phyloP scores from a whole-genome alignment of 1,140 invertebrate species.

The Tribolium castaneum region DNA sequence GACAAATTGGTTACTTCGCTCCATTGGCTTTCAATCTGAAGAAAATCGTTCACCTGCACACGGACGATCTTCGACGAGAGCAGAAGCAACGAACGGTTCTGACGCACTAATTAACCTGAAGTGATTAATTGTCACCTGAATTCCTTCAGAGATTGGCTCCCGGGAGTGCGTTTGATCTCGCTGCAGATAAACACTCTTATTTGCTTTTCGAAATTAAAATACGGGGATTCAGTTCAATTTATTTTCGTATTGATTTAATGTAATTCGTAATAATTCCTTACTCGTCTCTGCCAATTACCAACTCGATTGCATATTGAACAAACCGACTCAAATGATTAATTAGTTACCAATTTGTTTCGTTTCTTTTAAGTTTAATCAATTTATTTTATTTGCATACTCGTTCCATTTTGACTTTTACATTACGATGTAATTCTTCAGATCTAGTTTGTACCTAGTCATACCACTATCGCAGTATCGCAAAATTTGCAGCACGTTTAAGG shows the following conservation, averaged over 20 bases:
- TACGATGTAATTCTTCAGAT: neutral
- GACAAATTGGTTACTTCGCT: conserved; percentile 51
- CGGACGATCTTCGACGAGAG: conserved; percentile 34
- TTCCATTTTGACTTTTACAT: too few relatives aligned
- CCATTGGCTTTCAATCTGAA: conserved; percentile 42
- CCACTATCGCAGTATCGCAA: conserved; percentile 5
- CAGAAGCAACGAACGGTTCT: conserved; percentile 36
- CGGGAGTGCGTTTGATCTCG: conserved; percentile 40
- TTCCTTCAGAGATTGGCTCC: conserved; percentile 45
- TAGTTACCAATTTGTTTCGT: neutral
- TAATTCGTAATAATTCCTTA: conserved; percentile 31
- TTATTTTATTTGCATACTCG: neutral
- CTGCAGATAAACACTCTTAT: conserved; percentile 42
- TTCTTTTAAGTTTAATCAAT: neutral
- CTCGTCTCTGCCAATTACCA: conserved; percentile 20
- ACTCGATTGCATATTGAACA: conserved; percentile 5
- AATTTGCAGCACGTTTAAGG: neutral
- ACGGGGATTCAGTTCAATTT: neutral
- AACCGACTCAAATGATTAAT: conserved; percentile 16
- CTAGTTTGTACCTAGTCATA: neutral
- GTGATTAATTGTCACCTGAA: conserved; percentile 51
- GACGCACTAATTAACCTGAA: conserved; percentile 49
- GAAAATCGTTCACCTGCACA: conserved; percentile 44
- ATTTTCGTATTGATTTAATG: conserved; percentile 31
- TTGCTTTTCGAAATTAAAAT: conserved; percentile 41